Conservation (phyloP, 2,888 invertebrate species). For the Scelioninae gen. 2 region DNA sequence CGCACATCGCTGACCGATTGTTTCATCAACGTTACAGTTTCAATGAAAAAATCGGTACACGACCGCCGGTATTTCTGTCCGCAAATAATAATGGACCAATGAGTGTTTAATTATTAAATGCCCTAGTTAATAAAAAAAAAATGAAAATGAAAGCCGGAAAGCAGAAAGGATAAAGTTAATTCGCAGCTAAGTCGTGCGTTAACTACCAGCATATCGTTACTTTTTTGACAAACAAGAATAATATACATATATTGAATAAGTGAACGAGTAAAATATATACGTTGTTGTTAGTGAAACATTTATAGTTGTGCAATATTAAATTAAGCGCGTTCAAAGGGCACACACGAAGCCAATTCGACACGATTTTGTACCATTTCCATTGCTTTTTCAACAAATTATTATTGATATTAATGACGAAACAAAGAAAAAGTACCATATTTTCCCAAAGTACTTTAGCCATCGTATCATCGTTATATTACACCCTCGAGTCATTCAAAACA, state of each 20-base stretch:
- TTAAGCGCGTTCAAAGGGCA: constrained; percentile 18
- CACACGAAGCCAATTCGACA: constrained; percentile 15
- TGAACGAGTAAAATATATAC: constrained; percentile 24
- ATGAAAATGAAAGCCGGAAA: too few relatives aligned
- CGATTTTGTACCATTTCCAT: constrained; percentile 38
- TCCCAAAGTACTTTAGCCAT: constrained; percentile 15
- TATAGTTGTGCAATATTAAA: constrained; percentile 39
- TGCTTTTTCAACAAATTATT: constrained; percentile 34
- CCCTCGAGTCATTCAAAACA: background rate
- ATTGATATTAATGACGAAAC: constrained; percentile 3
- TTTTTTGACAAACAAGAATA: constrained; percentile 31
- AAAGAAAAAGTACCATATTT: constrained; percentile 30
- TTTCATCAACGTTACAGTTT: background rate
- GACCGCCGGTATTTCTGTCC: constrained; percentile 19
- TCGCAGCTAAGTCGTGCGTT: constrained; percentile 28
- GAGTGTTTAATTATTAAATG: constrained; percentile 28
- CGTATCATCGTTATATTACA: background rate
- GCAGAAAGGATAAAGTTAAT: background rate
- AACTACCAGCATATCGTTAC: constrained; percentile 49
- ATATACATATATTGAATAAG: constrained; percentile 15
- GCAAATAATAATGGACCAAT: constrained; percentile 50
- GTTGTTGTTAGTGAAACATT: constrained; percentile 47
- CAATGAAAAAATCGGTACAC: constrained; percentile 1
- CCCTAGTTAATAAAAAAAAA: too few relatives aligned
- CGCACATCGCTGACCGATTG: background rate